Evolutionary conservation across 2,888 invertebrate genomes (phyloP).

Genomic region (Cerastoderma edule): DNA sequence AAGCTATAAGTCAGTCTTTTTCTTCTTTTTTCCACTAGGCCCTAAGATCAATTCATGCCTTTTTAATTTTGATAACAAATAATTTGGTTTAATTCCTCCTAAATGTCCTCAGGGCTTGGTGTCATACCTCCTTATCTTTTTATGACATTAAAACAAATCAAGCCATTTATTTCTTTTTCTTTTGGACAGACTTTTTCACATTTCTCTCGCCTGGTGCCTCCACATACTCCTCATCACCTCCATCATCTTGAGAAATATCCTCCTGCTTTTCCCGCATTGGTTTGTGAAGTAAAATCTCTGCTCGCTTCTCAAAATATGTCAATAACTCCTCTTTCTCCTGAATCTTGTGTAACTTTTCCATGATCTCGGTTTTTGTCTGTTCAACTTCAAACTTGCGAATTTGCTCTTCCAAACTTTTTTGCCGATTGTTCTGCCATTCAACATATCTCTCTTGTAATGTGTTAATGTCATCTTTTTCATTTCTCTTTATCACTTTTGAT

Average conservation of each 20-base stretch:
- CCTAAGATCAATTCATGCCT: no score
- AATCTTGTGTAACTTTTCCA: constrained; percentile 67
- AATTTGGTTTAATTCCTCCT: no score
- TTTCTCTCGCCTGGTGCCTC: constrained; percentile 56
- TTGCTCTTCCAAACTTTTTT: constrained; percentile 58
- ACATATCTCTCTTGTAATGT: constrained; percentile 37
- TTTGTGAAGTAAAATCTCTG: constrained; percentile 59
- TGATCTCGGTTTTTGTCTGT: constrained; percentile 65
- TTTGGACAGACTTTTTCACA: constrained; percentile 18
- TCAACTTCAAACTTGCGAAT: constrained; percentile 50
- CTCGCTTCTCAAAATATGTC: constrained; percentile 73
- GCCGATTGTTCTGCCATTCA: constrained; percentile 61
- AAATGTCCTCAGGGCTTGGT: no score
- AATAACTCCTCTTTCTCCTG: constrained; percentile 77
- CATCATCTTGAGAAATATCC: constrained; percentile 29
- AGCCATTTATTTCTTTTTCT: constrained; percentile 7
- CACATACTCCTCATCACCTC: constrained; percentile 54
- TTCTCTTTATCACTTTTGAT: constrained; percentile 44
- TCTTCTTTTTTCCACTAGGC: no score
- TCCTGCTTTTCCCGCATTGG: constrained; percentile 27
- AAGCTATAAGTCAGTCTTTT: no score
- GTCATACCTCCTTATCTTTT: no score
- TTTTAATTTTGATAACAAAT: no score
- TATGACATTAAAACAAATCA: no score
- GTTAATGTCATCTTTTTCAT: constrained; percentile 63